Evolutionary conservation across 2,113 vertebrate genomes (phyloP).

Genomic region (Poecilia latipinna): DNA sequence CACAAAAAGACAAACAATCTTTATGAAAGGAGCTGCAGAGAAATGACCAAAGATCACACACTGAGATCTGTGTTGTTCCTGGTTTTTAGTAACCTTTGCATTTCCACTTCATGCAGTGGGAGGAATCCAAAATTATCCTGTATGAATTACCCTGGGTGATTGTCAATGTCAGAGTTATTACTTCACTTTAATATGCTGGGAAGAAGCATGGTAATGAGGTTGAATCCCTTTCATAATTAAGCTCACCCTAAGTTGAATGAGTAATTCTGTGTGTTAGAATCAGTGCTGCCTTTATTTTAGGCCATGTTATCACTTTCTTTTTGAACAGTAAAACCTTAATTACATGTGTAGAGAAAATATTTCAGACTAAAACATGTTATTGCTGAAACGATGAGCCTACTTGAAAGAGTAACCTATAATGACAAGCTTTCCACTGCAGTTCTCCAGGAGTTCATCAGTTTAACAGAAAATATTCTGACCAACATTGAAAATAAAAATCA

Average conservation of each 20-base stretch:
- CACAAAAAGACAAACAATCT: not conserved
- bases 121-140: not conserved
- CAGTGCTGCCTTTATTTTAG: not conserved
- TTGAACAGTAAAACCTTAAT: not conserved
- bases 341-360: not conserved
- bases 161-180: constrained; percentile 5
- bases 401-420: not conserved
- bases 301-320: not conserved
- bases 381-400: not conserved
- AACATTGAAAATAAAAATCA: not conserved
- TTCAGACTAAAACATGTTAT: not conserved
- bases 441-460: too few species aligned
- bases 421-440: not conserved
- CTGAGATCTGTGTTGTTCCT: not conserved
- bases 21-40: not conserved
- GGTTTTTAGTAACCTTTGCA: constrained; percentile 1
- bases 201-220: constrained; percentile 13
- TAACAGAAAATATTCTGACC: not conserved
- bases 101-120: constrained; percentile 7
- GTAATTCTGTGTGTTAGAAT: not conserved
- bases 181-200: constrained; percentile 10
- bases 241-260: not conserved
- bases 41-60: not conserved
- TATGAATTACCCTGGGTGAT: not conserved
- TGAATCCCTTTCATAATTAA: constrained; percentile 1